Conservation (phyloP, 2,888 invertebrate genomes). For the Myopa tessellatipennis region DNA sequence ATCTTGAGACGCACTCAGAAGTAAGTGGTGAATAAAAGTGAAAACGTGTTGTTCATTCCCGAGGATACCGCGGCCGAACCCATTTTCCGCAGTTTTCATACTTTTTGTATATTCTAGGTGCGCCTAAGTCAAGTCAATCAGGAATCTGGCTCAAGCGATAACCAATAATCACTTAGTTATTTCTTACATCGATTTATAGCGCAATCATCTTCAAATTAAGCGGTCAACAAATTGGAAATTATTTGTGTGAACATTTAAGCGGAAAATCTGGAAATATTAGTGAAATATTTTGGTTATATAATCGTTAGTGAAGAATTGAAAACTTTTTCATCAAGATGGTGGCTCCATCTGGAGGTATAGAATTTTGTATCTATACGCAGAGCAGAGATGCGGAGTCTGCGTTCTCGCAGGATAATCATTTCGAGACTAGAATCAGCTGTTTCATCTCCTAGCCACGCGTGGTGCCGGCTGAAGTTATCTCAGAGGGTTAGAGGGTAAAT, state of each 20-base stretch:
- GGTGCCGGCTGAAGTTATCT: neutral
- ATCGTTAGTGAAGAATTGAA: slow-evolving; percentile 25
- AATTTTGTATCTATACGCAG: slow-evolving; percentile 62
- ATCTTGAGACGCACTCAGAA: neutral
- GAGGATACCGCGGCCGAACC: slow-evolving; percentile 46
- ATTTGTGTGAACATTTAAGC: slow-evolving; percentile 4
- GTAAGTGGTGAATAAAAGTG: slow-evolving; percentile 37
- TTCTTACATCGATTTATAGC: slow-evolving; percentile 10
- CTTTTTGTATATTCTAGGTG: slow-evolving; percentile 21
- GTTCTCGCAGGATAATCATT: slow-evolving; percentile 48
- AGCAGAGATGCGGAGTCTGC: slow-evolving; percentile 63
- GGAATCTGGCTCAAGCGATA: slow-evolving; percentile 37
- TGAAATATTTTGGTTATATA: slow-evolving; percentile 28
- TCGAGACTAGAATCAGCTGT: slow-evolving; percentile 26
- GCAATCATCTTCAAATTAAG: slow-evolving; percentile 26
- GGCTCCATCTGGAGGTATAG: slow-evolving; percentile 60
- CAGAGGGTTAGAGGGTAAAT: no score
- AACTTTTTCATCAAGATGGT: slow-evolving; percentile 39
- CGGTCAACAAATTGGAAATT: slow-evolving; percentile 18
- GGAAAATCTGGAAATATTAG: neutral
- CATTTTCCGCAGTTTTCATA: slow-evolving; percentile 42
- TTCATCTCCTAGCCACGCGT: slow-evolving; percentile 1
- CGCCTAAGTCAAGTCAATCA: slow-evolving; percentile 13
- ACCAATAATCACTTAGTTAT: slow-evolving; percentile 18
- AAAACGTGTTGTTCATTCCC: slow-evolving; percentile 24